Base-by-base conservation (phyloP, 2,113 vertebrate species). In the Melozone crissalis region DNA sequence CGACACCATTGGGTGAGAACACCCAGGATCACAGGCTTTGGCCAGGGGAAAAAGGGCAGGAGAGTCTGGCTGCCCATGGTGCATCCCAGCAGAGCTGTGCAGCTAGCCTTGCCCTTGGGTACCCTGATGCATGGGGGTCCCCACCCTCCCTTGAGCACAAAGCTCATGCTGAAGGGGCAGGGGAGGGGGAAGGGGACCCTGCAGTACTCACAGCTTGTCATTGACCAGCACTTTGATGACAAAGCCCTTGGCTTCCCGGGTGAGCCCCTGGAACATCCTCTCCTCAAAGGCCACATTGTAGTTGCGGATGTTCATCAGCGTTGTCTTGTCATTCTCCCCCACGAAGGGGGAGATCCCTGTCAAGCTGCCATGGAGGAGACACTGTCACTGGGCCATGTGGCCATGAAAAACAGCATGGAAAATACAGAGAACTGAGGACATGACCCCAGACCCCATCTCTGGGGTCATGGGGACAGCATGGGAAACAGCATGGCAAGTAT, bases 281-380 rank as follows among this genome's bases (percentile, higher is more conserved):
- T 99, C 99, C 95, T 99, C 99, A 9, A 99, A 99, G 22, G 99
- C 99, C 91, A 99, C 99, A 0, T 99, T 99, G 95, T 99, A 99
- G 97, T 99, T 99, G 52, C 98, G 98, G 96, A 99, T 99, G 95
- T 99, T 99, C 94, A 99, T 98, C 62, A 99, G 73, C 0, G 99
- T 99, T 1, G 98, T 98, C 87, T 98, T 98, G 95, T 99, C 99
- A 0, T 99, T 99, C 93, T 99, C 99, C 7, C 99, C 99, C 54
- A 99, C 99, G 0, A 99, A 99, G 0, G 99, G 99, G 51, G 99
- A 99, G 89, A 99, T 99, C 41, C 99, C 99, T 0, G 99, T 99
- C 94, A 99, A 97, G 95, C 99, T 99, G 93, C 26, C 72, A 5
- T 87, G 46, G 27, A 90, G 80, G 10, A 82, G 15, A 66, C 68